phyloP scores from a whole-genome alignment of 2,888 invertebrate species.

The Polydrusus cervinus region DNA sequence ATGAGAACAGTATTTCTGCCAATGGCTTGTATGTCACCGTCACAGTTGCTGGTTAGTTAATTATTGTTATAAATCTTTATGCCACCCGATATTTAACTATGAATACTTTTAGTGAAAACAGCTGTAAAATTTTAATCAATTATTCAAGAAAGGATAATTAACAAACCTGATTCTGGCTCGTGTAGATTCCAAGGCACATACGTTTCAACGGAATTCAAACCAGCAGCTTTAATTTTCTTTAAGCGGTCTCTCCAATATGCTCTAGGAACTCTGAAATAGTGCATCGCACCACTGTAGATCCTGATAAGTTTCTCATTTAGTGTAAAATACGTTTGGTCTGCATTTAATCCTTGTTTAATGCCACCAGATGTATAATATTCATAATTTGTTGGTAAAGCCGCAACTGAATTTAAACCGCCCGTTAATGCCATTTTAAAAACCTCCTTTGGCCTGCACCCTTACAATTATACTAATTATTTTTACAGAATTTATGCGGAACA shows the following conservation, averaged over 20 bases:
- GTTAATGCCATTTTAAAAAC: neutral
- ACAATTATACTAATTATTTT: neutral
- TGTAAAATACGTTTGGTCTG: constrained; percentile 66
- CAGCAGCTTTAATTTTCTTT: constrained; percentile 85
- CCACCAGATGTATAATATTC: constrained; percentile 71
- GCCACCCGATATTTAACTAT: too few relatives aligned
- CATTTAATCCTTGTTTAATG: constrained; percentile 63
- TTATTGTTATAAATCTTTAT: too few relatives aligned
- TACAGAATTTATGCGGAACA: neutral
- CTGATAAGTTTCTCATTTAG: constrained; percentile 70
- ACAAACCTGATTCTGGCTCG: constrained; percentile 80
- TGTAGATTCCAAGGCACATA: constrained; percentile 93
- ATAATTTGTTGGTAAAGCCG: constrained; percentile 67
- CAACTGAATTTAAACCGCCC: constrained; percentile 9
- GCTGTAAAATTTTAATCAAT: too few relatives aligned
- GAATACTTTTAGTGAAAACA: too few relatives aligned
- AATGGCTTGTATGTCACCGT: too few relatives aligned
- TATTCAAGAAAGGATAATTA: too few relatives aligned
- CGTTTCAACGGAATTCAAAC: constrained; percentile 90
- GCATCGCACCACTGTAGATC: constrained; percentile 77
- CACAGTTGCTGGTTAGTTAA: too few relatives aligned
- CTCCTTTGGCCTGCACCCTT: neutral
- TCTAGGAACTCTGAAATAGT: constrained; percentile 89
- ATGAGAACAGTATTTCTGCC: too few relatives aligned
- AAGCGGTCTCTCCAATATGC: constrained; percentile 87